These are phyloP conservation scores for Pardalotus punctatus DNA, from an alignment of 2,113 vertebrate species.

Conservation along the genomic window DNA sequence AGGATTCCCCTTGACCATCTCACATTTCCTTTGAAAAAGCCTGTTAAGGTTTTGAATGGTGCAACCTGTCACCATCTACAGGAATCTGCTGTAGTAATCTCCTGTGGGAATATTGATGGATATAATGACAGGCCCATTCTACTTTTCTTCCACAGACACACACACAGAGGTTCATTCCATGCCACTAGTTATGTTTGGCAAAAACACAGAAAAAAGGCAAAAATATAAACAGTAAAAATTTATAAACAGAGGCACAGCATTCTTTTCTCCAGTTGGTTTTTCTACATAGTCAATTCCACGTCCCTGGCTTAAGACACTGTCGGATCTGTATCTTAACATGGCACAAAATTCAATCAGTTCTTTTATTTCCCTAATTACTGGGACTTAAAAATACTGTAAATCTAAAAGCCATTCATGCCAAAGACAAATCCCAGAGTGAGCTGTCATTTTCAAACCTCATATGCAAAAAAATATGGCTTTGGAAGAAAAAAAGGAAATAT, in stretches of 20 bases:
- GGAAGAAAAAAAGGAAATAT: not conserved
- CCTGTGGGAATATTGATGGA: not conserved
- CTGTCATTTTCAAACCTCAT: not conserved
- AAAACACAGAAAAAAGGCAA: not conserved
- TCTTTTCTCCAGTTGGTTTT: not conserved
- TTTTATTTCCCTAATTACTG: not conserved
- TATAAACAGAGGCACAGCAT: not conserved
- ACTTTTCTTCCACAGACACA: not conserved
- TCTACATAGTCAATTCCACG: not conserved
- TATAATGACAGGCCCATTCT: not conserved
- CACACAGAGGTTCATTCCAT: not conserved
- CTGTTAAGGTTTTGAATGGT: not conserved
- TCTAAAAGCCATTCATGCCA: not conserved
- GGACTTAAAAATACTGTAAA: not conserved
- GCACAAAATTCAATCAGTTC: not conserved
- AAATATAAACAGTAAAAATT: not conserved
- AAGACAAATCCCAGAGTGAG: not conserved
- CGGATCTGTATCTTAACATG: not conserved
- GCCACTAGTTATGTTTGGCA: not conserved
- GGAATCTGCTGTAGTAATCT: not conserved
- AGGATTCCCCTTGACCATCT: not conserved
- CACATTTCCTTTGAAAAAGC: not conserved
- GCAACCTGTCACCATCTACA: not conserved
- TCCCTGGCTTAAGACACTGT: rapidly evolving
- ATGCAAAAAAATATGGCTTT: not conserved